A percentile compares a stretch with the other conserved stretches of the same genome.
These are phyloP conservation scores for Catamblyrhynchus diadema DNA, from an alignment of 2,797 vertebrate genomes.

Conservation along the genomic window DNA sequence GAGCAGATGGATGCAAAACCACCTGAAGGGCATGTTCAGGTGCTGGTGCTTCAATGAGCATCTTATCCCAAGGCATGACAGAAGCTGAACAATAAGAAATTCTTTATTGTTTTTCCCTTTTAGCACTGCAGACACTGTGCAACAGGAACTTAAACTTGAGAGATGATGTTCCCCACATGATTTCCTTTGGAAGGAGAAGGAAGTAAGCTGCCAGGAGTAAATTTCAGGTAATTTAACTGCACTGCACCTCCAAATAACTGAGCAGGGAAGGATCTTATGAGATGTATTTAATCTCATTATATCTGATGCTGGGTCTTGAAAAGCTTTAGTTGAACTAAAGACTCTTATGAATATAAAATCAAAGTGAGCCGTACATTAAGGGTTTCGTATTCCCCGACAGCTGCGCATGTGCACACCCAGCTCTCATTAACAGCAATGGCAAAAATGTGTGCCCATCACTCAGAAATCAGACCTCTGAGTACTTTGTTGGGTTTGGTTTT, in stretches of 20 bases:
- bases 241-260: background rate
- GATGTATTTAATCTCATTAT: constrained; percentile 56
- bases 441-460: constrained; percentile 23
- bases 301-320: constrained; percentile 53
- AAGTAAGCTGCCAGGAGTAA: background rate
- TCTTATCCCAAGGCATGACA: background rate
- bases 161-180: background rate
- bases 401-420: constrained; percentile 51
- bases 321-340: constrained; percentile 68
- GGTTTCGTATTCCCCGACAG: constrained; percentile 48
- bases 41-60: background rate
- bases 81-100: background rate
- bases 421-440: constrained; percentile 50
- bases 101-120: background rate
- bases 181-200: background rate
- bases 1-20: background rate
- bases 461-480: constrained; percentile 59
- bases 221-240: constrained; percentile 35
- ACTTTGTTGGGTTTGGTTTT: constrained; percentile 11
- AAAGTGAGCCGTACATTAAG: constrained; percentile 62
- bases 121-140: background rate
- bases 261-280: constrained; percentile 35
- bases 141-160: background rate
- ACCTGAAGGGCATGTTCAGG: background rate
- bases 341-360: constrained; percentile 68